A percentile compares a stretch with the other conserved stretches of the same genome.
phyloP scores from a whole-genome alignment of 2,888 invertebrate genomes.

The Bimastos eiseni region DNA sequence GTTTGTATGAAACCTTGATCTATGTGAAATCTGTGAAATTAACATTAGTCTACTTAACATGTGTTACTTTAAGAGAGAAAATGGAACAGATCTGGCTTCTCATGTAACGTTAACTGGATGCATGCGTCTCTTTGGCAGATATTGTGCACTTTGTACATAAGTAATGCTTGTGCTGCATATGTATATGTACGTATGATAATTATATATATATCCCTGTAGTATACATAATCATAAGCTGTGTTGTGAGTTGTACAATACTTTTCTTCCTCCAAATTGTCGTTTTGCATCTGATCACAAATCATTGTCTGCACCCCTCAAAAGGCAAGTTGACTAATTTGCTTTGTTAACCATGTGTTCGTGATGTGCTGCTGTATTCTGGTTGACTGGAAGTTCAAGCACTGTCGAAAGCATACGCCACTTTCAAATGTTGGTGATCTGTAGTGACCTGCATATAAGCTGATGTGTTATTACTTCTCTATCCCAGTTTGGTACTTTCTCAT shows the following conservation, averaged over 20 bases:
- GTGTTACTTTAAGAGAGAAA: background rate
- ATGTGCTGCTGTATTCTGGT: background rate
- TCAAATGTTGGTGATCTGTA: background rate
- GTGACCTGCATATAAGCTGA: background rate
- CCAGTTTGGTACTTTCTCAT: background rate
- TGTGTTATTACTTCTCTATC: background rate
- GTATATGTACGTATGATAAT: background rate
- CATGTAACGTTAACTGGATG: background rate
- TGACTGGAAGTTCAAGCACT: background rate
- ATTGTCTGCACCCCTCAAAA: background rate
- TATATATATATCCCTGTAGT: background rate
- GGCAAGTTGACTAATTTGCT: background rate
- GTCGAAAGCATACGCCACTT: background rate
- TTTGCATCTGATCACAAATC: background rate
- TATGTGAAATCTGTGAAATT: background rate
- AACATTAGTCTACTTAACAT: background rate
- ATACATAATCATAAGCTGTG: background rate
- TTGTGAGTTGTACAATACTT: conserved; percentile 1
- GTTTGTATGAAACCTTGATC: background rate
- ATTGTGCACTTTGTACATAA: background rate
- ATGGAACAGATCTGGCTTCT: conserved; percentile 4
- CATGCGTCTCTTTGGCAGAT: background rate
- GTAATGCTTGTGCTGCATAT: background rate
- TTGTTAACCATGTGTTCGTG: background rate
- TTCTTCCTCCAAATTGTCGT: background rate